Evolutionary conservation across 2,888 invertebrate genomes (phyloP), one percentile per base, ranked within the genome.

Genomic region (Papilio gigon): DNA sequence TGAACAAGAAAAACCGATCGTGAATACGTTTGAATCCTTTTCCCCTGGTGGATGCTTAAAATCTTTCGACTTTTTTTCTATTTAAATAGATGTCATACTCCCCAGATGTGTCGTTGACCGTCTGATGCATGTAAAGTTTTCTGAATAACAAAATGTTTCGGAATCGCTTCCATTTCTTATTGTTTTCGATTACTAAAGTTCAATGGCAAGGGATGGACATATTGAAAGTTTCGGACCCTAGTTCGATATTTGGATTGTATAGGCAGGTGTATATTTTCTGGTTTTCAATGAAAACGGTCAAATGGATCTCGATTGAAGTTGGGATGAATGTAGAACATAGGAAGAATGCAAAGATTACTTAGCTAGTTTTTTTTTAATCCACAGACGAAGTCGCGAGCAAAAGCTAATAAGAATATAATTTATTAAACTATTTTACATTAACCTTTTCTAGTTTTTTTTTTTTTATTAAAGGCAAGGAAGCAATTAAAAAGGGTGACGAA

Each of bases 111-210:
- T 76, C 73, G 53, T 27, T 22, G n/a, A 35, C 17, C 30, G 9
- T 8, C 12, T 47, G 27, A 47, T 33, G 22, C 76, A 25, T 75
- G 75, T 79, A 77, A 88, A 90, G 86, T 90, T 89, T 87, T 87
- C 81, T 81, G 87, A 89, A 87, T 87, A 88, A 86, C 86, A 86
- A 88, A 53, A 87, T 86, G 88, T 90, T 88, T 79, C 75, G 78
- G 85, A 89, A 84, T 89, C 87, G 88, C 89, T 89, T 85, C 78
- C 80, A 81, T 85, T 83, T 89, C 86, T 89, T 90, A 90, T 89
- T 90, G 89, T 89, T 89, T 90, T 87, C 85, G 80, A 90, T 90
- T 82, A 82, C 77, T 79, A 68, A 89, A 90, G 84, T 90, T 89
- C 81, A 83, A 81, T 79, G 78, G 80, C 77, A 75, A 76, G 72